Evolutionary conservation across 2,113 vertebrate species (phyloP).

Genomic region (Corynorhinus townsendii): DNA sequence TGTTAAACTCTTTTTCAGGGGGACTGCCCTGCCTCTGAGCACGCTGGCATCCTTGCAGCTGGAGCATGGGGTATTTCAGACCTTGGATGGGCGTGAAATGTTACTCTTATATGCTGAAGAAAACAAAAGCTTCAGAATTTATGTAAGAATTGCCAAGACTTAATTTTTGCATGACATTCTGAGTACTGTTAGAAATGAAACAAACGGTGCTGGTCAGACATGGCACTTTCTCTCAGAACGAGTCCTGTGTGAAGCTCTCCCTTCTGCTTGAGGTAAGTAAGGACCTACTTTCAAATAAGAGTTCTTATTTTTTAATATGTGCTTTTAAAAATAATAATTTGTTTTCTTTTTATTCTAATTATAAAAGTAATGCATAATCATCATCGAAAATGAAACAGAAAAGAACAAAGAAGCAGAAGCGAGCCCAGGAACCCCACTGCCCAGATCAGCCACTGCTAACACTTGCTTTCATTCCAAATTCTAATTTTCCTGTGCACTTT

Average conservation of each 20-base stretch:
- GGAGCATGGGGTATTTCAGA: neutral
- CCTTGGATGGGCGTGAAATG: too few relatives aligned
- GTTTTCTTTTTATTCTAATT: conserved; percentile 48
- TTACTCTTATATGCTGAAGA: neutral
- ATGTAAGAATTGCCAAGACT: neutral
- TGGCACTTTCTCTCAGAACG: neutral
- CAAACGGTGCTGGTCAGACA: neutral
- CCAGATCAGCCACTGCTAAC: neutral
- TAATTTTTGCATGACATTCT: neutral
- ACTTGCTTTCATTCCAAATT: neutral
- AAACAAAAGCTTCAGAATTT: neutral
- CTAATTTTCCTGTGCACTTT: neutral
- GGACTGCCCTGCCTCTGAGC: neutral
- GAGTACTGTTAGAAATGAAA: neutral
- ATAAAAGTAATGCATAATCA: conserved; percentile 50
- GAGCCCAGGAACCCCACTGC: neutral
- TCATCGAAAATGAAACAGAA: conserved; percentile 12
- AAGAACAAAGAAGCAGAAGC: neutral
- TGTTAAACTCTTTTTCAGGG: neutral
- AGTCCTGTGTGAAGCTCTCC: neutral
- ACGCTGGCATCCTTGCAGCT: neutral
- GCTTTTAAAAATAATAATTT: conserved; percentile 16
- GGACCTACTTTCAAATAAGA: neutral
- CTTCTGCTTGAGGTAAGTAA: neutral
- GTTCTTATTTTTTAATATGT: neutral